Percentiles rank a stretch among this genome's conserved stretches.
These are phyloP conservation scores for Drosophila hawaiiensis DNA, from an alignment of 2,888 invertebrate species.

Conservation along the genomic window DNA sequence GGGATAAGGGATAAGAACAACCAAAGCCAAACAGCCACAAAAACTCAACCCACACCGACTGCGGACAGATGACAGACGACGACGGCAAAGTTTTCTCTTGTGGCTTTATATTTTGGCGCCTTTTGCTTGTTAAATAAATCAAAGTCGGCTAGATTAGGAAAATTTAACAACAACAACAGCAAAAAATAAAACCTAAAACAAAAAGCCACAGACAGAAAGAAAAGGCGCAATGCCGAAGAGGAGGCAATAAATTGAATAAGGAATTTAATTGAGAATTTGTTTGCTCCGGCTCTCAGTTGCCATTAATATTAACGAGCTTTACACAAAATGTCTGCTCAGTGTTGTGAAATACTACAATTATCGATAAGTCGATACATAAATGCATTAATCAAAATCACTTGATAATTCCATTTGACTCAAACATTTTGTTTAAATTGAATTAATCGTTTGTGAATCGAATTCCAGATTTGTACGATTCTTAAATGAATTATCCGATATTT, in stretches of 20 bases:
- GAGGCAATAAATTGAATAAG: constrained; percentile 71
- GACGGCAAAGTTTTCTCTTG: constrained; percentile 69
- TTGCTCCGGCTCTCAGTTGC: constrained; percentile 8
- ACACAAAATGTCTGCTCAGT: not conserved
- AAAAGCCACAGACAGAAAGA: constrained; percentile 25
- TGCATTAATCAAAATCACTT: not conserved
- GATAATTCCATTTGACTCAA: not conserved
- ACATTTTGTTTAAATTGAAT: not conserved
- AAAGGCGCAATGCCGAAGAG: constrained; percentile 47
- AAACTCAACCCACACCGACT: constrained; percentile 19
- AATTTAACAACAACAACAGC: constrained; percentile 13
- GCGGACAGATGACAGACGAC: constrained; percentile 23
- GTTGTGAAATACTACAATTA: not conserved
- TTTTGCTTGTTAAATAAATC: constrained; percentile 72
- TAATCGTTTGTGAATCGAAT: not conserved
- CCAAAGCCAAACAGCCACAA: constrained; percentile 7
- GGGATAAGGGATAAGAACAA: constrained; percentile 36
- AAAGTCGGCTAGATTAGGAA: constrained; percentile 59
- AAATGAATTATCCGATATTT: not conserved
- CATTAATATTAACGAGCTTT: constrained; percentile 18
- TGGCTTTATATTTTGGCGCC: constrained; percentile 58
- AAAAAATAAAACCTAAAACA: not conserved
- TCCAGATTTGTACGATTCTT: not conserved
- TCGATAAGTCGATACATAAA: not conserved
- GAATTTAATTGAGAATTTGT: constrained; percentile 68